phyloP scores from a whole-genome alignment of 2,888 invertebrate species.

The Pachymerium ferrugineum region DNA sequence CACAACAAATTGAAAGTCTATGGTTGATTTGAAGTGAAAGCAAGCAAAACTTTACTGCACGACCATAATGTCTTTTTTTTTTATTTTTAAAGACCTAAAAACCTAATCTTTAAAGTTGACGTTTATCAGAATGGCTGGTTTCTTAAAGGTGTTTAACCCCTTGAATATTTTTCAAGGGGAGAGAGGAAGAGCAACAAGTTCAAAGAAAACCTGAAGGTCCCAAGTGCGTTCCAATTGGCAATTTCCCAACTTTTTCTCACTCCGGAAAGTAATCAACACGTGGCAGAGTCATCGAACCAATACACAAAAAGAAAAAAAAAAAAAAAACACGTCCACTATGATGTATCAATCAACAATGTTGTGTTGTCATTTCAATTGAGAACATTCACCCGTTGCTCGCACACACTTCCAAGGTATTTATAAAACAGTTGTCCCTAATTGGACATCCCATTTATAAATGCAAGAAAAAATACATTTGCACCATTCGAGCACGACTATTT shows the following conservation, averaged over 20 bases:
- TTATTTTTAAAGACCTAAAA: no score
- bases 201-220: background rate
- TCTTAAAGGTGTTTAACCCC: background rate
- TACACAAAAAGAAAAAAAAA: background rate
- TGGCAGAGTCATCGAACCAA: slow-evolving; percentile 9
- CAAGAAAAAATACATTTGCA: no score
- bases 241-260: background rate
- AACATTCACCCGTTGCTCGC: background rate
- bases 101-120: no score
- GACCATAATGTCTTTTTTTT: no score
- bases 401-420: background rate
- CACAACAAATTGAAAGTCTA: no score
- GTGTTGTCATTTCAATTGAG: background rate
- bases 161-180: background rate
- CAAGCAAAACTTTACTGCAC: no score
- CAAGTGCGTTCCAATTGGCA: background rate
- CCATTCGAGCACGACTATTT: no score
- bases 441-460: no score
- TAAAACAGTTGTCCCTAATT: background rate
- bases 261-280: background rate
- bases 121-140: no score
- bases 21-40: no score
- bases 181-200: background rate
- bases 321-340: background rate
- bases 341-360: background rate